Conservation (phyloP, 2,797 vertebrate genomes). For the Danionella dracula region DNA sequence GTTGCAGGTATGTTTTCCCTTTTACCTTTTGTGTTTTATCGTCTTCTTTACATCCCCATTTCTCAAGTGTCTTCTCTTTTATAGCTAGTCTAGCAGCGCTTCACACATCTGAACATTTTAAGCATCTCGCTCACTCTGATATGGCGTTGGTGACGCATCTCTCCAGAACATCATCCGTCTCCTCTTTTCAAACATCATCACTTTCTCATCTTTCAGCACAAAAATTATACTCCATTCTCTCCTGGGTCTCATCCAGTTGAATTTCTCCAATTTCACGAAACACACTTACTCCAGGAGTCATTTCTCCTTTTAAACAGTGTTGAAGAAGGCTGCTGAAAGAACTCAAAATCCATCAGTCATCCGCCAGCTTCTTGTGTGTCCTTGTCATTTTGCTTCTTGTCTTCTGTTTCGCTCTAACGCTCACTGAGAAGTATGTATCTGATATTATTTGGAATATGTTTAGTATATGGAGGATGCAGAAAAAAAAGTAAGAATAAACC, state of each 20-base stretch:
- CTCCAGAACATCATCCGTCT: too few relatives aligned
- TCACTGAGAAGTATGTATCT: neutral
- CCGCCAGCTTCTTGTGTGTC: neutral
- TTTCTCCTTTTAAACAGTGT: slow-evolving; percentile 22
- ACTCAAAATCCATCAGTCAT: slow-evolving; percentile 17
- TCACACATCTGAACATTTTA: slow-evolving; percentile 10
- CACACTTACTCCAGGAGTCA: slow-evolving; percentile 24
- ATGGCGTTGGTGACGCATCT: too few relatives aligned
- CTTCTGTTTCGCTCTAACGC: neutral
- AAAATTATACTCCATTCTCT: slow-evolving; percentile 33
- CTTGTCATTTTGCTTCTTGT: slow-evolving; percentile 7
- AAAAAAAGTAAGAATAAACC: too few relatives aligned
- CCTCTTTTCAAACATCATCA: slow-evolving; percentile 31
- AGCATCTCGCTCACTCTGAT: slow-evolving; percentile 9
- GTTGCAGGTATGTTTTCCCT: slow-evolving; percentile 61
- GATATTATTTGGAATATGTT: neutral
- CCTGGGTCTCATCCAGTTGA: slow-evolving; percentile 32
- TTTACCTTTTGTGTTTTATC: slow-evolving; percentile 27
- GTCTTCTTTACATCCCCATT: slow-evolving; percentile 5
- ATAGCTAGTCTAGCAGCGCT: neutral
- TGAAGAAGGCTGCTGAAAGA: slow-evolving; percentile 18
- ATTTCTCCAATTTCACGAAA: slow-evolving; percentile 29
- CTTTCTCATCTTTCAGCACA: slow-evolving; percentile 40
- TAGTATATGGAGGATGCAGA: neutral
- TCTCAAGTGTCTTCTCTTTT: slow-evolving; percentile 13